Base-by-base conservation (phyloP, 2,797 vertebrate species). In the Melanotaenia parkinsoni region DNA sequence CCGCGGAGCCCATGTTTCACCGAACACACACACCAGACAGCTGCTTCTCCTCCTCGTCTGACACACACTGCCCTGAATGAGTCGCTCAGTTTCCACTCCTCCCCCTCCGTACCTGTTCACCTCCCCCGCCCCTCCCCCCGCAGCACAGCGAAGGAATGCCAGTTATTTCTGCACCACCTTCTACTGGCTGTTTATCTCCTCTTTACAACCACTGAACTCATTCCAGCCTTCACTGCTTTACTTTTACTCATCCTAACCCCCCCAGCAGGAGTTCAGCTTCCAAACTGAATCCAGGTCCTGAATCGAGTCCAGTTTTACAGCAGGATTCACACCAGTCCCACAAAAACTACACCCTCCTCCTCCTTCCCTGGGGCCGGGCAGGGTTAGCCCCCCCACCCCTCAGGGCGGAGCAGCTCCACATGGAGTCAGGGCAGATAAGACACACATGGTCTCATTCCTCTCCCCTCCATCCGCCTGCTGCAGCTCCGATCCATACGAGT, bases 1-100 rank as follows among this genome's bases (percentile, higher is more conserved):
- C 79, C 0, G 77, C 64, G 60, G 89, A 72, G 76, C 93, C 93
- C 93, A 94, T 94, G 58, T 71, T 33, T 67, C 2, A 0, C 3
- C 18, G n/a, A 58, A 68, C 5, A 5, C 58, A 54, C 12, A 75
- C 62, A 32, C 62, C 60, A 32, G 60, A 47, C 67, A 67, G 64
- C 54, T n/a, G 63, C 64, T 40, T 5, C 64, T 54, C 12, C 62
- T 70, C 56, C 35, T 28, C 10, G 50, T 14, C 13, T 2, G 16
- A n/a, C 30, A 50, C 5, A 6, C 51, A 50, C 38, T 76, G 58
- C 1, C 28, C 54, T 60, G 50, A 65, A 66, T 58, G 30, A 32
- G 20, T 59, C 63, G 16, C 58, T 16, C 28, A 10, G n/a, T 59
- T 65, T 47, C 35, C 33, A 70, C 85, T 86, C 85, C 88, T 74